These are phyloP conservation scores for Drosophila kurseongensis DNA, from an alignment of 1,140 invertebrate species.

Conservation along the genomic window DNA sequence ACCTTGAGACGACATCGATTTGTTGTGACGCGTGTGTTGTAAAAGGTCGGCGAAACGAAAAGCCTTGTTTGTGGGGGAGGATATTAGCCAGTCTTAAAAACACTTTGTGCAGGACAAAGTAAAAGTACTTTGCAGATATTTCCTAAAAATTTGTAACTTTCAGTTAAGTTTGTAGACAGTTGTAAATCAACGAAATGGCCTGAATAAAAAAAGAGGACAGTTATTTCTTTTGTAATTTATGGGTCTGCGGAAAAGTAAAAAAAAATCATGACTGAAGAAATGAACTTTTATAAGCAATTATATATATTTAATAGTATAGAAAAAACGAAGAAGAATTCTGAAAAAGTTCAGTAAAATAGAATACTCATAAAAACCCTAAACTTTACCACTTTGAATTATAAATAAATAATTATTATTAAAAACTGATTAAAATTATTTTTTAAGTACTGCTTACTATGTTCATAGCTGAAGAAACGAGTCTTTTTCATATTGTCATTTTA, in stretches of 20 bases:
- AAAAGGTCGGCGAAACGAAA: constrained; percentile 33
- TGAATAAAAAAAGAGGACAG: constrained; percentile 49
- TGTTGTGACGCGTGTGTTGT: constrained; percentile 62
- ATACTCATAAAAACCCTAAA: no score
- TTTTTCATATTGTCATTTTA: no score
- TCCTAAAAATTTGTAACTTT: not conserved
- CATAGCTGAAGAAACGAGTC: no score
- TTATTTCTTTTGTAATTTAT: constrained; percentile 49
- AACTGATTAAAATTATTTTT: no score
- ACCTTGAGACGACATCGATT: constrained; percentile 81
- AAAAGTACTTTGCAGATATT: constrained; percentile 14
- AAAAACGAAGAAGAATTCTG: no score
- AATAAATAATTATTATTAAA: no score
- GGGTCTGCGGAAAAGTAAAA: constrained; percentile 35
- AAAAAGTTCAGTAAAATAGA: no score
- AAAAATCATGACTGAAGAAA: not conserved
- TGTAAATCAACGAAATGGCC: constrained; percentile 62
- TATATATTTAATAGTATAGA: no score
- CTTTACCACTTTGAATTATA: no score
- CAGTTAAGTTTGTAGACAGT: constrained; percentile 38
- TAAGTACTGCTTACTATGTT: no score
- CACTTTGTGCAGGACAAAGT: constrained; percentile 18
- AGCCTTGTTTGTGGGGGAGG: constrained; percentile 28
- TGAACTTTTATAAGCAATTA: no score
- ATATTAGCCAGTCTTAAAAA: constrained; percentile 16